Evolutionary conservation across 2,797 vertebrate genomes (phyloP).

Genomic region (Syngnathus rostellatus): DNA sequence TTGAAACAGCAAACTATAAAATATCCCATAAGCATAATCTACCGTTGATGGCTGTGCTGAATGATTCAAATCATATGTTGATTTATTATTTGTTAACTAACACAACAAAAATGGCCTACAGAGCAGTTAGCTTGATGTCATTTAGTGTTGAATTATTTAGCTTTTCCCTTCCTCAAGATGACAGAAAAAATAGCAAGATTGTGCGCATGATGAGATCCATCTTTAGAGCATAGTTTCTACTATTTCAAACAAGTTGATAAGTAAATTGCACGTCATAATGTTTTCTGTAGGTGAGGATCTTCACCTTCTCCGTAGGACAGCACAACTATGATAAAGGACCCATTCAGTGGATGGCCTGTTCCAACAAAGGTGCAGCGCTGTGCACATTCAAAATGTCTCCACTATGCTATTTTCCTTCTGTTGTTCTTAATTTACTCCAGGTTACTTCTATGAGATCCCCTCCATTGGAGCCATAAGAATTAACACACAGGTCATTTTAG

Average conservation of each 20-base stretch:
- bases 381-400: not conserved
- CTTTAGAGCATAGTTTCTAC: not conserved
- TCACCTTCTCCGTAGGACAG: conserved; percentile 97
- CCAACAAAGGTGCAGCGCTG: conserved; percentile 84
- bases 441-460: conserved; percentile 98
- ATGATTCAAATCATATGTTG: too few relatives aligned
- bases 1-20: too few relatives aligned
- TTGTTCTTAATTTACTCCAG: conserved; percentile 56
- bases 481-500: conserved; percentile 87
- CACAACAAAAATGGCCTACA: too few relatives aligned
- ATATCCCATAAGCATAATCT: too few relatives aligned
- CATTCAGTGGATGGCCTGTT: conserved; percentile 98
- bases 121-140: too few relatives aligned
- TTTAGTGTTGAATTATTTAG: too few relatives aligned
- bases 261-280: conserved; percentile 5
- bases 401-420: not conserved
- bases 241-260: not conserved
- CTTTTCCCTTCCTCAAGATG: too few relatives aligned
- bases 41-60: too few relatives aligned
- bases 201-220: too few relatives aligned
- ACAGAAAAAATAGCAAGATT: too few relatives aligned
- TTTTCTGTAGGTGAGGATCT: conserved; percentile 82
- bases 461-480: conserved; percentile 98
- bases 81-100: too few relatives aligned
- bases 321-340: conserved; percentile 98